A percentile compares a stretch with the other conserved stretches of the same genome.
phyloP scores from a whole-genome alignment of 2,888 invertebrate genomes.

The Trachelus tabidus region DNA sequence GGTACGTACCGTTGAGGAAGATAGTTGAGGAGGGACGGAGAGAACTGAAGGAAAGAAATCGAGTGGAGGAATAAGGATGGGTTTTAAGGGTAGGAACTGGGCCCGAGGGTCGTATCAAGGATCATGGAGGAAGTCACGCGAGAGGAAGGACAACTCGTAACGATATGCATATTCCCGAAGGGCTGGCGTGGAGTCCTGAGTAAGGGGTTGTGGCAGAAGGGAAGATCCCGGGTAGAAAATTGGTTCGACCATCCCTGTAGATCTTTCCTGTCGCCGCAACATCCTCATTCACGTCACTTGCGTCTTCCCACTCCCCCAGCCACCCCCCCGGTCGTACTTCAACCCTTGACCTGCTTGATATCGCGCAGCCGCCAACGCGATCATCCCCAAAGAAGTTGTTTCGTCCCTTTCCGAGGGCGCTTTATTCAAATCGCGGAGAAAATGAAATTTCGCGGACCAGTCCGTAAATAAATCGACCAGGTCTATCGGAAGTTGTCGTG shows the following conservation, averaged over 20 bases:
- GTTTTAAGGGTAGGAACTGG: not conserved
- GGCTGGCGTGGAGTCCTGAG: not conserved
- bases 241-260: not conserved
- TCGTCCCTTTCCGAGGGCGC: not conserved
- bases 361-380: not conserved
- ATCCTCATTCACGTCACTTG: not conserved
- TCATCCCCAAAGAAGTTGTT: not conserved
- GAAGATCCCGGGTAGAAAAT: not conserved
- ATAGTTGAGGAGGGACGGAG: not conserved
- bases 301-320: not conserved
- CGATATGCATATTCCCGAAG: not conserved
- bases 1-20: not conserved
- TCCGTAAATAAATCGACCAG: not conserved
- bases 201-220: not conserved
- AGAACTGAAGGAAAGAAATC: not conserved
- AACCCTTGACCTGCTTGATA: not conserved
- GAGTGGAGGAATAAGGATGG: not conserved
- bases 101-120: not conserved
- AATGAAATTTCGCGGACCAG: conserved; percentile 6
- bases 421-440: conserved; percentile 17
- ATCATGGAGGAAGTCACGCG: not conserved
- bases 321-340: not conserved
- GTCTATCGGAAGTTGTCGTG: not conserved
- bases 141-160: not conserved
- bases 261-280: not conserved